Conservation (phyloP, 1,140 invertebrate species). For the Parapsyche elsis region DNA sequence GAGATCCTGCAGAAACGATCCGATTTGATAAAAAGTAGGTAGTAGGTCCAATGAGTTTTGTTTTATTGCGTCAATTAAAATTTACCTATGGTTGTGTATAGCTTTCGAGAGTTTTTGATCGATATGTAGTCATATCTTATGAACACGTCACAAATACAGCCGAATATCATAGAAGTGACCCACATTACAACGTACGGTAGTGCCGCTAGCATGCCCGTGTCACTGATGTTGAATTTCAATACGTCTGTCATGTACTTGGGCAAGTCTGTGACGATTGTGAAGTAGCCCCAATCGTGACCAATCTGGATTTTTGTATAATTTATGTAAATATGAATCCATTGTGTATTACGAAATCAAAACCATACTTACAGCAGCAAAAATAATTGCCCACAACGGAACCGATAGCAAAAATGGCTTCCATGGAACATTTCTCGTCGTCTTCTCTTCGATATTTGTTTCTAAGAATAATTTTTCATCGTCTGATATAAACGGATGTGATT, state of each 20-base stretch:
- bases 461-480: slow-evolving; percentile 82
- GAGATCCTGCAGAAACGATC: slow-evolving; percentile 61
- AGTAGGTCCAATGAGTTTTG: background rate
- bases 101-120: slow-evolving; percentile 71
- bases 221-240: slow-evolving; percentile 79
- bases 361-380: slow-evolving; percentile 68
- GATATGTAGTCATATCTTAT: slow-evolving; percentile 67
- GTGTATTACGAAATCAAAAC: too few species aligned
- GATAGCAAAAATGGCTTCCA: slow-evolving; percentile 82
- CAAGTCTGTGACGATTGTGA: slow-evolving; percentile 88
- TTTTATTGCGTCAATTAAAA: background rate
- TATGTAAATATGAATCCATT: too few species aligned
- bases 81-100: slow-evolving; percentile 72
- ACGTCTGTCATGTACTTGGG: slow-evolving; percentile 88
- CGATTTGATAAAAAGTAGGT: background rate
- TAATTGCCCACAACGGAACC: slow-evolving; percentile 77
- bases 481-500: slow-evolving; percentile 85
- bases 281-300: slow-evolving; percentile 87
- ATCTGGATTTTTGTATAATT: slow-evolving; percentile 62
- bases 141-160: slow-evolving; percentile 71
- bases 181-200: slow-evolving; percentile 74
- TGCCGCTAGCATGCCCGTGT: slow-evolving; percentile 71
- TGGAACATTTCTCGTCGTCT: slow-evolving; percentile 66
- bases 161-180: slow-evolving; percentile 69
- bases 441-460: slow-evolving; percentile 69